These are phyloP conservation scores for Myopa testacea DNA, from an alignment of 2,888 invertebrate species.

Conservation along the genomic window DNA sequence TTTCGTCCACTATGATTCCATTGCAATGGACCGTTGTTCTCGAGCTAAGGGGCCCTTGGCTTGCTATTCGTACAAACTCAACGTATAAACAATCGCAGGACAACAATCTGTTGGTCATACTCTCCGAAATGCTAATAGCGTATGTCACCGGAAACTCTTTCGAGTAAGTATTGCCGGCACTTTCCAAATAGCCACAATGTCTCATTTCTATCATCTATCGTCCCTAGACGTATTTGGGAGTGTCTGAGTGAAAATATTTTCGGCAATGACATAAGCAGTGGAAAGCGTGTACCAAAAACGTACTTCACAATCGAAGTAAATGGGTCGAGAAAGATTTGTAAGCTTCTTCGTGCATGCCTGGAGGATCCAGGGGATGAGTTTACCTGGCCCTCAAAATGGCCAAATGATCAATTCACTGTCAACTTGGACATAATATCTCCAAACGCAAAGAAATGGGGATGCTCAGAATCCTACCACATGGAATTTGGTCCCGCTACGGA, in stretches of 20 bases:
- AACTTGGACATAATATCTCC: conserved; percentile 53
- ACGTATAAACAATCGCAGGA: conserved; percentile 48
- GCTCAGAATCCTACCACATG: conserved; percentile 54
- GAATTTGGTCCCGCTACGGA: conserved; percentile 53
- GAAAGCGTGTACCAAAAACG: conserved; percentile 48
- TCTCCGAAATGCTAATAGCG: conserved; percentile 55
- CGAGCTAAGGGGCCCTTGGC: conserved; percentile 54
- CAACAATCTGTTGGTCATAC: conserved; percentile 54
- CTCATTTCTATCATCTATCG: neutral
- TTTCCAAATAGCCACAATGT: too few relatives aligned
- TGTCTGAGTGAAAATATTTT: conserved; percentile 53
- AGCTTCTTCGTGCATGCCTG: conserved; percentile 51
- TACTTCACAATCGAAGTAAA: conserved; percentile 55
- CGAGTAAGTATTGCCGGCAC: conserved; percentile 49
- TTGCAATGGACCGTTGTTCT: conserved; percentile 18
- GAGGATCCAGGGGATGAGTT: conserved; percentile 46
- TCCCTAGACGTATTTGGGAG: conserved; percentile 52
- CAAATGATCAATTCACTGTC: conserved; percentile 54
- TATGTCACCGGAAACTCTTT: conserved; percentile 50
- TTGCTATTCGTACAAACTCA: conserved; percentile 43
- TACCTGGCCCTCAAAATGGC: conserved; percentile 14
- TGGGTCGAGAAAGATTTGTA: conserved; percentile 50
- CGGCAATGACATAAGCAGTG: conserved; percentile 51
- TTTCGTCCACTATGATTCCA: too few relatives aligned
- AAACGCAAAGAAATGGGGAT: conserved; percentile 57